A percentile compares a stretch with the other conserved stretches of the same genome.
These are phyloP conservation scores for Danaus plexippus DNA, from an alignment of 1,140 invertebrate species.

Conservation along the genomic window DNA sequence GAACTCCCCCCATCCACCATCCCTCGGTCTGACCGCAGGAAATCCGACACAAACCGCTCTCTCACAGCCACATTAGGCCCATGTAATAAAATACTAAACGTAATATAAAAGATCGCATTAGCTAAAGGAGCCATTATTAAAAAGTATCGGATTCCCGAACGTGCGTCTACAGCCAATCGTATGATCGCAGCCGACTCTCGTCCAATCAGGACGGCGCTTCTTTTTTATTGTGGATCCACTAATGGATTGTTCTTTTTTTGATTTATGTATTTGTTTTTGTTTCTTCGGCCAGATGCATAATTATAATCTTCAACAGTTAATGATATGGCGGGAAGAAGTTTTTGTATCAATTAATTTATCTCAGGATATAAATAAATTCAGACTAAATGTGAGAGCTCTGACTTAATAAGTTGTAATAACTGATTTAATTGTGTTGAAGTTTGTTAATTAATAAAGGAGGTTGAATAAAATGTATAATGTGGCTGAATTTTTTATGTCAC, in stretches of 20 bases:
- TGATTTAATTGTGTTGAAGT: too few relatives aligned
- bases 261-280: slow-evolving; percentile 57
- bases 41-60: slow-evolving; percentile 38
- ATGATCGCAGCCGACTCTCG: slow-evolving; percentile 27
- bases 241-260: slow-evolving; percentile 69
- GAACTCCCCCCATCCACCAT: slow-evolving; percentile 21
- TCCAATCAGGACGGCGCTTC: slow-evolving; percentile 44
- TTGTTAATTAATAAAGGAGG: too few relatives aligned
- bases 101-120: slow-evolving; percentile 67
- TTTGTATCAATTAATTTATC: too few relatives aligned
- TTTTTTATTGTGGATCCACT: slow-evolving; percentile 62
- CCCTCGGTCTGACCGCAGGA: slow-evolving; percentile 39
- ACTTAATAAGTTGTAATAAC: too few relatives aligned
- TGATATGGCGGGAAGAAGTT: too few relatives aligned
- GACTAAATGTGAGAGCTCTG: too few relatives aligned
- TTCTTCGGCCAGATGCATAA: slow-evolving; percentile 21
- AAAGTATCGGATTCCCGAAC: slow-evolving; percentile 68
- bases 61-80: slow-evolving; percentile 48
- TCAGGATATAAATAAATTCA: too few relatives aligned
- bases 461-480: too few relatives aligned
- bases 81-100: slow-evolving; percentile 68
- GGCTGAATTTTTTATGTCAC: too few relatives aligned
- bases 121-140: slow-evolving; percentile 70
- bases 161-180: slow-evolving; percentile 48
- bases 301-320: not conserved